These are phyloP conservation scores for Hephaestus fuliginosus DNA, from an alignment of 2,797 vertebrate genomes.

Conservation along the genomic window DNA sequence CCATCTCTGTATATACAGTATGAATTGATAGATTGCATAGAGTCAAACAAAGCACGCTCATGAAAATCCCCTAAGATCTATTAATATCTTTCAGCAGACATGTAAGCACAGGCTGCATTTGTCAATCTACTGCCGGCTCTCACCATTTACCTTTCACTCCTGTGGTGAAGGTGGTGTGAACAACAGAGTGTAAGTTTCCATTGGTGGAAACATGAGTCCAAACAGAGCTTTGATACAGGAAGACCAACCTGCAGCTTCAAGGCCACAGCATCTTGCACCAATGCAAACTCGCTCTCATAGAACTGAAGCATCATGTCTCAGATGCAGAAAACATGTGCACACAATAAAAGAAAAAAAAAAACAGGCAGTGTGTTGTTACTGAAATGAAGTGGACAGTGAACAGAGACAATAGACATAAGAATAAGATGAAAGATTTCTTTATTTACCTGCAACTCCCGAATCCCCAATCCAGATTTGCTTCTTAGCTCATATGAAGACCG, in stretches of 20 bases:
- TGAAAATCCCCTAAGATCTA: slow-evolving; percentile 22
- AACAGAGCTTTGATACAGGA: slow-evolving; percentile 46
- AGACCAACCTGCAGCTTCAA: neutral
- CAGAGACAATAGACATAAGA: rapidly evolving
- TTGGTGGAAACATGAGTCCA: slow-evolving; percentile 58
- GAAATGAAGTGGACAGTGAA: neutral
- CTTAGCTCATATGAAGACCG: neutral
- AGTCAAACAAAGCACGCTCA: neutral
- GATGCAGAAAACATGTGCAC: neutral
- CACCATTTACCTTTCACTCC: neutral
- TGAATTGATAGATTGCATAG: neutral
- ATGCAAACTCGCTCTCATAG: neutral
- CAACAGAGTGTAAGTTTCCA: slow-evolving; percentile 59
- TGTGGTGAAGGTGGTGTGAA: slow-evolving; percentile 55
- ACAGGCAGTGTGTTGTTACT: neutral
- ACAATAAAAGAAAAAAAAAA: neutral
- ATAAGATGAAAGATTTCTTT: neutral
- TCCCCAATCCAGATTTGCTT: neutral
- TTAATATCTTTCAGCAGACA: slow-evolving; percentile 22
- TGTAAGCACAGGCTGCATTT: neutral
- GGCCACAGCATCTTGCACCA: slow-evolving; percentile 9
- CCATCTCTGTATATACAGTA: neutral
- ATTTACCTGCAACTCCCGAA: slow-evolving; percentile 13
- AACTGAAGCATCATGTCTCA: neutral
- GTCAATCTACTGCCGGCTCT: neutral